Base-by-base conservation (phyloP, 2,888 invertebrate genomes). In the Melanostoma mellinum region DNA sequence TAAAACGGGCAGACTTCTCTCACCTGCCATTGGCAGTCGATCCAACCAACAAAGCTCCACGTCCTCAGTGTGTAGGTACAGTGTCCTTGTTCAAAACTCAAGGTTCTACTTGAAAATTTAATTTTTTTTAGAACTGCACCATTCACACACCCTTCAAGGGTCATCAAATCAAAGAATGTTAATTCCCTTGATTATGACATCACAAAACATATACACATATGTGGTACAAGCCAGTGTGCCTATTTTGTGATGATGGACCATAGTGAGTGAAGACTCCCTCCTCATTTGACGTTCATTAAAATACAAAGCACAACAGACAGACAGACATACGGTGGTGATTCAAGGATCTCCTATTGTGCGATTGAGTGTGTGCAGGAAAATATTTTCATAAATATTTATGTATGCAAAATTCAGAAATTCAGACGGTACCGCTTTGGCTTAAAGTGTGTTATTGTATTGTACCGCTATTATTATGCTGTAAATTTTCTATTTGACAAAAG, bases 301-400 rank as follows among this genome's bases (percentile, higher is more conserved):
- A 52, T 40, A 42, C 32, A 61, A 40, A 40, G 10, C 60, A 9
- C 20, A 20, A 20, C 56, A 20, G 0, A 33, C 20, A 63, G 72
- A 30, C 58, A 36, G 35, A 48, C 61, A 35, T 48, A 53, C 42
- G 33, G 33, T 9, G 48, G 50, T 63, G 33, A 32, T 75, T 60
- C 60, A 61, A 75, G 48, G 67, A 81, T 42, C 33, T 68, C 52
- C 10, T 30, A 20, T 35, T 76, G 35, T 48, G 6, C 56, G 35
- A 55, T 42, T 61, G 38, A 56, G 33, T 75, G 55, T 61, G 36
- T 74, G 69, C 74, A 74, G 60, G 30, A 69, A 75, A 94, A 90
- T 94, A 94, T 89, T 94, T 90, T 89, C 90, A 90, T 90, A 90
- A 90, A 90, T 90, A 90, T 90, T 90, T 90, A 90, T 90, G 87